Percentiles rank a stretch among this genome's conserved stretches.
Conservation (phyloP, 2,797 vertebrate genomes). For the Pelochelys cantorii region DNA sequence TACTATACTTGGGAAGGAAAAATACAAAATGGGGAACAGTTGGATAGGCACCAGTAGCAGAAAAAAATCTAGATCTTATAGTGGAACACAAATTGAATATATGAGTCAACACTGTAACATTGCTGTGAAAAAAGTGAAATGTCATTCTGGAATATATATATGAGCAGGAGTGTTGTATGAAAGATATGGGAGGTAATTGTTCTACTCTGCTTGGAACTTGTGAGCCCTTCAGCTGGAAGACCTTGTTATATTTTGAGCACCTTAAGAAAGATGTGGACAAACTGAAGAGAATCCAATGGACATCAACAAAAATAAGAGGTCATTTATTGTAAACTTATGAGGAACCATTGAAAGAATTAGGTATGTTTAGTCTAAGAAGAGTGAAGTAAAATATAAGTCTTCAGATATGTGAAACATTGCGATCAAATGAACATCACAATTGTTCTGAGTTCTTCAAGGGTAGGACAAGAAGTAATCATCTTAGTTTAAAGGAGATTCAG, state of each 20-base stretch:
- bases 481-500: background rate
- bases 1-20: background rate
- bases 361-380: background rate
- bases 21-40: background rate
- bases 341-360: background rate
- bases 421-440: background rate
- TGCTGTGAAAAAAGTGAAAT: background rate
- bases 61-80: background rate
- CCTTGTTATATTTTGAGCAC: background rate
- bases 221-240: background rate
- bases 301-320: background rate
- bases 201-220: background rate
- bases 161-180: background rate
- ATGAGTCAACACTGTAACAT: background rate
- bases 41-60: background rate
- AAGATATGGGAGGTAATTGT: background rate
- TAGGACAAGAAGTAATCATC: background rate
- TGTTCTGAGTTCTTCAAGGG: background rate
- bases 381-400: background rate
- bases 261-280: background rate
- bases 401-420: background rate
- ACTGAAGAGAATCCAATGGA: background rate
- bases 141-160: background rate
- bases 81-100: background rate
- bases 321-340: background rate